Evolutionary conservation across 2,113 vertebrate species (phyloP).

Genomic region (Steatornis caripensis): DNA sequence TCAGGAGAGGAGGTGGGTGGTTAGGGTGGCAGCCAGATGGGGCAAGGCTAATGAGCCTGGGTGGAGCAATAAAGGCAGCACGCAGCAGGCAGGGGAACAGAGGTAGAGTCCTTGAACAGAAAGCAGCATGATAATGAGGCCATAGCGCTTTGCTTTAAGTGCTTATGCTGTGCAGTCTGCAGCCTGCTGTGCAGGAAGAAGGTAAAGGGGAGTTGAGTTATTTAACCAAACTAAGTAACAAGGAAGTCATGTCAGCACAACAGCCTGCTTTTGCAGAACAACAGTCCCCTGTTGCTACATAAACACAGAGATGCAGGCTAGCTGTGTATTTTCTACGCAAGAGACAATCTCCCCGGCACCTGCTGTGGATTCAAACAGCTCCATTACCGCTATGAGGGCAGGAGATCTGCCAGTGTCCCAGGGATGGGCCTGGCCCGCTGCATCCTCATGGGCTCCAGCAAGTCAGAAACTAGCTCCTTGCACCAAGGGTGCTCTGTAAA

Average conservation of each 20-base stretch:
- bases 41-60: slow-evolving; percentile 21
- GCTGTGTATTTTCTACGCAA: slow-evolving; percentile 60
- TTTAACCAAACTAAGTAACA: slow-evolving; percentile 75
- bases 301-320: slow-evolving; percentile 61
- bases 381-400: neutral
- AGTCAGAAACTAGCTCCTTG: neutral
- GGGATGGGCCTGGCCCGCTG: slow-evolving; percentile 12
- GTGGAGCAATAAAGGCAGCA: slow-evolving; percentile 33
- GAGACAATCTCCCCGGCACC: slow-evolving; percentile 58
- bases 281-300: slow-evolving; percentile 67
- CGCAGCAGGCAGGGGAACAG: neutral
- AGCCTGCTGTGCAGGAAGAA: slow-evolving; percentile 68
- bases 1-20: neutral
- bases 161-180: slow-evolving; percentile 52
- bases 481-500: neutral
- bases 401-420: slow-evolving; percentile 26
- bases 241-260: slow-evolving; percentile 64
- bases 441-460: neutral
- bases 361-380: slow-evolving; percentile 37
- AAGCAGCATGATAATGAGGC: slow-evolving; percentile 61
- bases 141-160: slow-evolving; percentile 62
- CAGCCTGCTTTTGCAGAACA: slow-evolving; percentile 65
- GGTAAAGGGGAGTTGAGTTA: slow-evolving; percentile 71
- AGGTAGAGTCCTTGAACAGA: slow-evolving; percentile 51
- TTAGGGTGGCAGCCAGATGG: slow-evolving; percentile 13